Percentiles rank a stretch among this genome's conserved stretches.
phyloP scores from a whole-genome alignment of 2,888 invertebrate species.

The Melinaea menophilus region DNA sequence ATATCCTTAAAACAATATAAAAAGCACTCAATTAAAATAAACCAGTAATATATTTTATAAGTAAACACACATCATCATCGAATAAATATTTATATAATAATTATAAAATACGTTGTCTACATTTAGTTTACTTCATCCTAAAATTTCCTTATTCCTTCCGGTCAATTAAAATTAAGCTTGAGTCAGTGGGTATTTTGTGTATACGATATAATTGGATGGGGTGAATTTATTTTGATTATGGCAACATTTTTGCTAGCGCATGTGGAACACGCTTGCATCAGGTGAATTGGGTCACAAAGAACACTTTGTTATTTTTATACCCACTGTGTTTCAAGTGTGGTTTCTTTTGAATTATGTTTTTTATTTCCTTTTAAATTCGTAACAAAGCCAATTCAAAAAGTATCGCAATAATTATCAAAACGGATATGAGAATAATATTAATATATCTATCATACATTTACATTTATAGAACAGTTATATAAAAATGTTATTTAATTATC shows the following conservation, averaged over 20 bases:
- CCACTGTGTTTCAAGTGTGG: constrained; percentile 1
- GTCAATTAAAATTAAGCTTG: constrained; percentile 24
- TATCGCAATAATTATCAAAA: neutral
- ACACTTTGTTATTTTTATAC: constrained; percentile 1
- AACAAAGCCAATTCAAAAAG: neutral
- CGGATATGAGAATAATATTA: too few relatives aligned
- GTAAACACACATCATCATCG: constrained; percentile 9
- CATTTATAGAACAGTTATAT: too few relatives aligned
- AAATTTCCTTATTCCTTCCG: constrained; percentile 25
- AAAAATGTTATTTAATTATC: too few relatives aligned
- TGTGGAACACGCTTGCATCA: constrained; percentile 5
- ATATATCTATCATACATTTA: too few relatives aligned
- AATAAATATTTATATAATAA: neutral
- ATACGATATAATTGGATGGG: constrained; percentile 24
- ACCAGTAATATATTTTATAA: neutral
- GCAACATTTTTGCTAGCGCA: constrained; percentile 3
- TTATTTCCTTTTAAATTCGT: neutral
- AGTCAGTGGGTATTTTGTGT: constrained; percentile 18
- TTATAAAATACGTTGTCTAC: neutral
- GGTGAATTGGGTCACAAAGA: constrained; percentile 8
- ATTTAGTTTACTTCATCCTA: constrained; percentile 19
- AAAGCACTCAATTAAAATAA: constrained; percentile 7
- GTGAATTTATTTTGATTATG: constrained; percentile 18
- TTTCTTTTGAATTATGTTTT: neutral
- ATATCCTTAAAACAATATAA: neutral